Conservation (phyloP, 2,113 vertebrate species). For the Anguilla rostrata region DNA sequence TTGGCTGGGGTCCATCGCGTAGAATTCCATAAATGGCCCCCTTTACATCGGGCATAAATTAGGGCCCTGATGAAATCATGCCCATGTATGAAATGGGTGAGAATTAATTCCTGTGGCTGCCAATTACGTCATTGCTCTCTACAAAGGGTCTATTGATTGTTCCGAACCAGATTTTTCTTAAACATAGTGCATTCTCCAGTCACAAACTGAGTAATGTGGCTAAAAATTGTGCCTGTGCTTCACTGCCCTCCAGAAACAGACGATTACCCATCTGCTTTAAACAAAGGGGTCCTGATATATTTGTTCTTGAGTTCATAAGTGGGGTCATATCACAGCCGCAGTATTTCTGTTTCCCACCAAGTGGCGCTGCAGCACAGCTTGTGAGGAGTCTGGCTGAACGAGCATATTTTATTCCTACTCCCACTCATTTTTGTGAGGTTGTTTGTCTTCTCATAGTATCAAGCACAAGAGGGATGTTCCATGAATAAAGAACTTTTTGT, state of each 20-base stretch:
- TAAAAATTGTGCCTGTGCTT: neutral
- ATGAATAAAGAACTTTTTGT: neutral
- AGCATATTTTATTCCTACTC: neutral
- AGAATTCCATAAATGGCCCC: neutral
- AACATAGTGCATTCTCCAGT: neutral
- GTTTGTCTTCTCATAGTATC: neutral
- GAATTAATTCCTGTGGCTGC: constrained; percentile 37
- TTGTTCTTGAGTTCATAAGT: neutral
- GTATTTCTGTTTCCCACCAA: constrained; percentile 49
- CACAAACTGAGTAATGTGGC: neutral
- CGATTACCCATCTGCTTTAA: neutral
- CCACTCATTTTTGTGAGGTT: neutral
- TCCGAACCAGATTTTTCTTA: constrained; percentile 37
- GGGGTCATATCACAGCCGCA: constrained; percentile 3
- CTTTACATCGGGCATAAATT: neutral
- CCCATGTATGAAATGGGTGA: constrained; percentile 26
- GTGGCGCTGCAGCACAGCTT: constrained; percentile 41
- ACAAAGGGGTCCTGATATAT: neutral
- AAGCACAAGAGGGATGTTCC: neutral
- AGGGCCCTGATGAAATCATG: neutral
- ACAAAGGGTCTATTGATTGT: constrained; percentile 48
- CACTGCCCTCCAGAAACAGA: neutral
- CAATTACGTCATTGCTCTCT: constrained; percentile 43
- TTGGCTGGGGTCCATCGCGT: neutral
- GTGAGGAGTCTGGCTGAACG: neutral